These are phyloP conservation scores for Spheniscus humboldti DNA, from an alignment of 2,797 vertebrate genomes.

Conservation along the genomic window DNA sequence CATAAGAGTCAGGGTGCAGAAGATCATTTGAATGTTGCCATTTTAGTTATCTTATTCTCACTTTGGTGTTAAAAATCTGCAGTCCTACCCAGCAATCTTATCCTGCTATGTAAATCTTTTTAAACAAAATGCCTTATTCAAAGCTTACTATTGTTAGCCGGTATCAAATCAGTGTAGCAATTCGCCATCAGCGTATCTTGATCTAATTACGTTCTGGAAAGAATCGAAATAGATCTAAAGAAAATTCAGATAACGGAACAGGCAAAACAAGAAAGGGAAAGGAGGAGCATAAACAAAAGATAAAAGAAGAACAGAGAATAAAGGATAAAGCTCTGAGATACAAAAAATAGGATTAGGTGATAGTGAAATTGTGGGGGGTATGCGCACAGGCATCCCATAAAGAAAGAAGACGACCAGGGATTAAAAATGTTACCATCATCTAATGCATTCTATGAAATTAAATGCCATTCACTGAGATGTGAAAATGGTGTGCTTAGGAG, in stretches of 20 bases:
- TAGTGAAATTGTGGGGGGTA: not conserved
- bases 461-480: not conserved
- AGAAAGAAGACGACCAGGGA: not conserved
- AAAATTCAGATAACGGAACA: conserved; percentile 63
- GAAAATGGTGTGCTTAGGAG: not conserved
- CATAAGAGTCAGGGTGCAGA: not conserved
- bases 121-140: conserved; percentile 49
- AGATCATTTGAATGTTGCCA: not conserved
- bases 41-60: conserved; percentile 49
- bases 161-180: conserved; percentile 48
- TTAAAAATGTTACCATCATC: not conserved
- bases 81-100: conserved; percentile 49
- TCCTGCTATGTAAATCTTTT: conserved; percentile 53
- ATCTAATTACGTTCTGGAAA: conserved; percentile 56
- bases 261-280: conserved; percentile 63
- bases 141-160: conserved; percentile 38
- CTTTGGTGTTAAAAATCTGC: conserved; percentile 36
- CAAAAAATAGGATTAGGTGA: conserved; percentile 45
- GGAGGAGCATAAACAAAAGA: conserved; percentile 56
- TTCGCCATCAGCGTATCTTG: not conserved
- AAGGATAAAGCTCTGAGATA: conserved; percentile 31
- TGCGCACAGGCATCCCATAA: not conserved
- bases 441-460: not conserved
- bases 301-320: conserved; percentile 55
- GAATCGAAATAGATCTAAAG: conserved; percentile 63